A percentile compares a stretch with the other conserved stretches of the same genome.
Evolutionary conservation across 2,797 vertebrate genomes (phyloP).

Genomic region (Sorex maritimensis): DNA sequence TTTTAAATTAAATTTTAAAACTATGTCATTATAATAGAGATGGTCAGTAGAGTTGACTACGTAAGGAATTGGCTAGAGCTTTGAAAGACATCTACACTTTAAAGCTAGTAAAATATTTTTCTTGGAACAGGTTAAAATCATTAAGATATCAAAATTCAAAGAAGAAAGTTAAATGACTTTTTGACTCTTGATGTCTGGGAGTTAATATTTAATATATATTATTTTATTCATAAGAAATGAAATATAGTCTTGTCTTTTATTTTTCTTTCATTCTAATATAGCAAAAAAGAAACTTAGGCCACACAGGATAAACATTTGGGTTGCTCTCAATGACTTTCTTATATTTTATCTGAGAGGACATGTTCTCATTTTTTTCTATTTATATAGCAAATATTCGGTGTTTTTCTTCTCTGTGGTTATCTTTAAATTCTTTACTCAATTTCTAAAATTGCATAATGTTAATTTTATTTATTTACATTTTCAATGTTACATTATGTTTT

Average conservation of each 20-base stretch:
- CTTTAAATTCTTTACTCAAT: constrained; percentile 9
- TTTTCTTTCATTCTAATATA: constrained; percentile 36
- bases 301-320: constrained; percentile 45
- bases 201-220: constrained; percentile 19
- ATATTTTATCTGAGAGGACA: background rate
- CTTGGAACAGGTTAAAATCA: constrained; percentile 69
- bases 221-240: constrained; percentile 67
- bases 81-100: constrained; percentile 63
- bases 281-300: background rate
- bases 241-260: constrained; percentile 47
- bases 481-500: background rate
- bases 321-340: background rate
- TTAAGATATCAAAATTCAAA: constrained; percentile 74
- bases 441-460: background rate
- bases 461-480: constrained; percentile 1
- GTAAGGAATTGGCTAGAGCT: constrained; percentile 30
- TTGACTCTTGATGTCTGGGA: constrained; percentile 53
- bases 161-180: constrained; percentile 55
- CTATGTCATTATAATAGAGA: background rate
- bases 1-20: constrained; percentile 73
- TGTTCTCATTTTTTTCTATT: background rate
- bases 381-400: background rate
- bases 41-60: background rate
- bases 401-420: constrained; percentile 8
- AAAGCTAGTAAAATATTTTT: constrained; percentile 70